Evolutionary conservation across 2,888 invertebrate genomes (phyloP), one percentile per base, ranked within the genome.

Genomic region (Ophion costatus): DNA sequence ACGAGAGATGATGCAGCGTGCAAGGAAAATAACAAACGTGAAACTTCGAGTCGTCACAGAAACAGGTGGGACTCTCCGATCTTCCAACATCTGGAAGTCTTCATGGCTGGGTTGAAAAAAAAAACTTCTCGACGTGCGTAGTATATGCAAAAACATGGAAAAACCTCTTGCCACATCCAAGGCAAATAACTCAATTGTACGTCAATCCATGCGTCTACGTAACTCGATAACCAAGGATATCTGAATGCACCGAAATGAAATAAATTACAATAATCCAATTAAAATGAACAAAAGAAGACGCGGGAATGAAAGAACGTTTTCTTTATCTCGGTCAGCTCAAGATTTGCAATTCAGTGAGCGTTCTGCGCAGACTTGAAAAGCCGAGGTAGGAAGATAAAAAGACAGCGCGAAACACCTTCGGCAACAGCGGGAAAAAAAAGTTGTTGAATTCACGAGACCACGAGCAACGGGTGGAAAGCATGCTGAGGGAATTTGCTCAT

Each of bases 341-440:
- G 38, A 71, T 38, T 59, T 33, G 38, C 10, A 29, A 51, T 59
- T 70, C 51, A 45, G 45, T 17, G 45, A 56, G 57, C 22, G 63
- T 5, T 29, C 17, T 11, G 10, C 17, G 45, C 10, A 14, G 14
- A 45, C 45, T 45, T 59, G 71, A 2, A 38, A 45, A 38, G 20
- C 33, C 38, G 66, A 42, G 45, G 33, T 59, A 63, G 42, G 33
- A 33, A 29, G 59, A 69, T 33, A 76, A 71, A 59, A 70, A 70
- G 14, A 63, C 42, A 38, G 63, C 45, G 6, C 64, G 67, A 51
- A 51, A 33, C 9, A 71, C 17, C 57, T 14, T 29, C 57, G 33
- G 33, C 33, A 38, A 71, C n/a, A 59, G 11, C 14, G 38, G 33
- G 20, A 59, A 45, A 38, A 69, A 67, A 66, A 7, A 29, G 33